These are phyloP conservation scores for Alosa sapidissima DNA, from an alignment of 2,797 vertebrate species.

Conservation along the genomic window DNA sequence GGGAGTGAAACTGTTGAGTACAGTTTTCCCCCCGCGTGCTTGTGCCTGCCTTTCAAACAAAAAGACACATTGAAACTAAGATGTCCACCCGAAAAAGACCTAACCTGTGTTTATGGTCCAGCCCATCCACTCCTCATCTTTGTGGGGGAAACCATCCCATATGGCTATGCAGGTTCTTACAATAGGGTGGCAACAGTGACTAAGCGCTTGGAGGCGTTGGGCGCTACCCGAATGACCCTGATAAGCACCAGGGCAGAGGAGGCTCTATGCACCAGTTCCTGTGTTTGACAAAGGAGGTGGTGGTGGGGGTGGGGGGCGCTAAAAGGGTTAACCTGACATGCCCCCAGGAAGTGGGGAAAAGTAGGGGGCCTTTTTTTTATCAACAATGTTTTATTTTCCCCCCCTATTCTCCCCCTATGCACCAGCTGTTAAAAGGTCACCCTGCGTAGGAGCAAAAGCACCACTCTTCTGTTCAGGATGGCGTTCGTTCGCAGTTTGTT, in stretches of 20 bases:
- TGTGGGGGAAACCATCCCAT: constrained; percentile 13
- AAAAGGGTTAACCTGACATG: constrained; percentile 17
- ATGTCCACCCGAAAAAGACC: background rate
- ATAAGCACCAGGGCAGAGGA: background rate
- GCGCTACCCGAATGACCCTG: constrained; percentile 4
- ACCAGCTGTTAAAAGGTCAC: constrained; percentile 46
- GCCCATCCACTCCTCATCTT: background rate
- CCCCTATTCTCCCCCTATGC: constrained; percentile 28
- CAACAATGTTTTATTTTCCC: background rate
- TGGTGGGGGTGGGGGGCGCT: background rate
- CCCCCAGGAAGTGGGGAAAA: constrained; percentile 28
- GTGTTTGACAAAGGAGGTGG: background rate
- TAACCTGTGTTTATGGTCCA: background rate
- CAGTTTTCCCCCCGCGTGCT: background rate
- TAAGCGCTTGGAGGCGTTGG: constrained; percentile 35
- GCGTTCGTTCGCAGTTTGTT: background rate
- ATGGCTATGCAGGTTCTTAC: background rate
- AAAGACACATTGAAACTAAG: background rate
- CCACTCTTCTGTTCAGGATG: constrained; percentile 26
- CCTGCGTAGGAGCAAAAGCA: constrained; percentile 28
- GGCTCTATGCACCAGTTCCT: background rate
- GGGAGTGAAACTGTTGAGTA: background rate
- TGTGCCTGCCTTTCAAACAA: constrained; percentile 9
- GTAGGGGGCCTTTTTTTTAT: constrained; percentile 34
- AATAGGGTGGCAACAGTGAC: constrained; percentile 38